phyloP scores from a whole-genome alignment of 37 sponge, comb jelly and placozoan genomes.

The Bolinopsis microptera region DNA sequence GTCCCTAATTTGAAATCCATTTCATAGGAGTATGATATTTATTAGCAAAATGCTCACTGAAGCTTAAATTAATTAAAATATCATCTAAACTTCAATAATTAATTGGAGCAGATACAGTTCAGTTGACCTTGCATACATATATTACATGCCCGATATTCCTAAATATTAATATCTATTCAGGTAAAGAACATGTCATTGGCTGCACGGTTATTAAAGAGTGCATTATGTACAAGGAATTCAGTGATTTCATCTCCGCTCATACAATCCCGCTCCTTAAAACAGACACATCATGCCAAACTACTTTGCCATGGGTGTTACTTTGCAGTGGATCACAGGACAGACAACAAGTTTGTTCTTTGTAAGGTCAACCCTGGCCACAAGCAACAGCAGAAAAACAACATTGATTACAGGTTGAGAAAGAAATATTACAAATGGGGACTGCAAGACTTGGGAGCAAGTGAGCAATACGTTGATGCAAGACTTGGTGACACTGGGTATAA shows the following conservation, averaged over 20 bases:
- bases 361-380: slow-evolving; percentile 34
- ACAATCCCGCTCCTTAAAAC: neutral
- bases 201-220: neutral
- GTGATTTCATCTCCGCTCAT: neutral
- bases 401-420: neutral
- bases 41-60: too few species aligned
- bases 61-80: too few species aligned
- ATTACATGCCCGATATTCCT: too few species aligned
- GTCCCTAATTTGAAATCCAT: too few species aligned
- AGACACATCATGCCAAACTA: neutral
- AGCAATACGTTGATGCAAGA: neutral
- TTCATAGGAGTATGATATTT: too few species aligned
- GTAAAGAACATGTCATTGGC: neutral
- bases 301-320: slow-evolving; percentile 41
- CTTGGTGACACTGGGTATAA: neutral
- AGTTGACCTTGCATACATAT: too few species aligned
- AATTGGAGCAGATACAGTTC: too few species aligned
- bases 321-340: slow-evolving; percentile 43
- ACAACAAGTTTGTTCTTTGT: slow-evolving; percentile 38
- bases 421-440: neutral
- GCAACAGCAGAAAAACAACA: slow-evolving; percentile 6
- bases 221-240: neutral
- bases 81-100: too few species aligned
- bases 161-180: neutral
- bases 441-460: slow-evolving; percentile 1